Conservation (phyloP, 2,888 invertebrate species). For the Acleris holmiana region DNA sequence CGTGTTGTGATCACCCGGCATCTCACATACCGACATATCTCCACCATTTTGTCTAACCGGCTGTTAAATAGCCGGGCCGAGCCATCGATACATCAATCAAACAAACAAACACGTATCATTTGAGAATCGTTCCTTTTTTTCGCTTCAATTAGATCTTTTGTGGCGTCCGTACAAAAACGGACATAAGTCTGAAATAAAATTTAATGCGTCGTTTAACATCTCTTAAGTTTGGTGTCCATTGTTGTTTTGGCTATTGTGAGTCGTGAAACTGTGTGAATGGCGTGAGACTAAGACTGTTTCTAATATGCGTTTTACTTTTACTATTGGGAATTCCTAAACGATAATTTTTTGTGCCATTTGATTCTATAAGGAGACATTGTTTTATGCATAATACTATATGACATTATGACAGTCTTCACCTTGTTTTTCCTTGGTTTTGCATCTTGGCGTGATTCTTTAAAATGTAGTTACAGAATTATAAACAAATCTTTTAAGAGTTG, state of each 20-base stretch:
- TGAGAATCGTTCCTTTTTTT: slow-evolving; percentile 69
- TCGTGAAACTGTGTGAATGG: slow-evolving; percentile 57
- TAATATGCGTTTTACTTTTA: slow-evolving; percentile 37
- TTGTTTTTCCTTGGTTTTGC: too few relatives aligned
- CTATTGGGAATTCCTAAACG: slow-evolving; percentile 6
- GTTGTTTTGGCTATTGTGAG: slow-evolving; percentile 51
- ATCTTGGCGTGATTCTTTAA: too few relatives aligned
- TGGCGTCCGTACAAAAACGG: slow-evolving; percentile 64
- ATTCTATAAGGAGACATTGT: too few relatives aligned
- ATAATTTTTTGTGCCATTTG: too few relatives aligned
- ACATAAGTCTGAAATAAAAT: slow-evolving; percentile 70
- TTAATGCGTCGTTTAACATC: slow-evolving; percentile 73
- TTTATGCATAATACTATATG: too few relatives aligned
- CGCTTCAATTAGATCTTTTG: slow-evolving; percentile 83
- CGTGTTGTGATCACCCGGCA: slow-evolving; percentile 63
- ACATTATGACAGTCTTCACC: too few relatives aligned
- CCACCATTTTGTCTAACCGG: slow-evolving; percentile 80
- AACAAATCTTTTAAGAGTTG: too few relatives aligned
- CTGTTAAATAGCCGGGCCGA: slow-evolving; percentile 79
- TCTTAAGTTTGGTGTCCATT: slow-evolving; percentile 51
- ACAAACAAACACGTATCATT: slow-evolving; percentile 67
- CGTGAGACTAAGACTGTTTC: slow-evolving; percentile 42
- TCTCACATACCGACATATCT: slow-evolving; percentile 62
- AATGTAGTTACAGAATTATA: too few relatives aligned
- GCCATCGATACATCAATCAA: slow-evolving; percentile 82